Conservation (phyloP, 2,797 vertebrate species). For the Oophaga sylvatica region DNA sequence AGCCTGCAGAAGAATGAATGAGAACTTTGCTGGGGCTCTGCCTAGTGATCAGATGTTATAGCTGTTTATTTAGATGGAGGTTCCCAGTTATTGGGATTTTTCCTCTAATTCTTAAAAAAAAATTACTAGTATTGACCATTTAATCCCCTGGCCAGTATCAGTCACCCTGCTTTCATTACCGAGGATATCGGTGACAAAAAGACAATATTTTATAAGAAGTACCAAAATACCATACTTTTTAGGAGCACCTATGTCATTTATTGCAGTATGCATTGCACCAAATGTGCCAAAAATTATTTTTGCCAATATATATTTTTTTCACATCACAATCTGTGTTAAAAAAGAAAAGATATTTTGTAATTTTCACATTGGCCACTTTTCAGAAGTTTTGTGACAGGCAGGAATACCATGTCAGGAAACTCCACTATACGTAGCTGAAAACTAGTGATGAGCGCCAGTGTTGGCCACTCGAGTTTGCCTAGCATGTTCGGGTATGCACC, state of each 20-base stretch:
- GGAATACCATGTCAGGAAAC: too few relatives aligned
- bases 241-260: not conserved
- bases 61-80: not conserved
- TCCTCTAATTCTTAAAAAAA: not conserved
- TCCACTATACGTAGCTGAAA: too few relatives aligned
- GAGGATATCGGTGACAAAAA: not conserved
- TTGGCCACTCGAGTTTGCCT: too few relatives aligned
- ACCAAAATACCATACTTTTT: not conserved
- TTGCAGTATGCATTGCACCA: not conserved
- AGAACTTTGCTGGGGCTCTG: not conserved
- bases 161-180: not conserved
- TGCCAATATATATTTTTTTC: too few relatives aligned
- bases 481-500: too few relatives aligned
- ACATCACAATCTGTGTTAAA: too few relatives aligned
- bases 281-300: not conserved
- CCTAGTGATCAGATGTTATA: not conserved
- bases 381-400: too few relatives aligned
- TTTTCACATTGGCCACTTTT: too few relatives aligned
- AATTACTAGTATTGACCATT: not conserved
- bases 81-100: not conserved
- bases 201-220: not conserved
- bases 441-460: too few relatives aligned
- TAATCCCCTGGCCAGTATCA: not conserved
- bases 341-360: too few relatives aligned
- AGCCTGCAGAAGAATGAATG: slow-evolving; percentile 10